phyloP scores from a whole-genome alignment of 2,888 invertebrate species.

The Oscheius sp. region DNA sequence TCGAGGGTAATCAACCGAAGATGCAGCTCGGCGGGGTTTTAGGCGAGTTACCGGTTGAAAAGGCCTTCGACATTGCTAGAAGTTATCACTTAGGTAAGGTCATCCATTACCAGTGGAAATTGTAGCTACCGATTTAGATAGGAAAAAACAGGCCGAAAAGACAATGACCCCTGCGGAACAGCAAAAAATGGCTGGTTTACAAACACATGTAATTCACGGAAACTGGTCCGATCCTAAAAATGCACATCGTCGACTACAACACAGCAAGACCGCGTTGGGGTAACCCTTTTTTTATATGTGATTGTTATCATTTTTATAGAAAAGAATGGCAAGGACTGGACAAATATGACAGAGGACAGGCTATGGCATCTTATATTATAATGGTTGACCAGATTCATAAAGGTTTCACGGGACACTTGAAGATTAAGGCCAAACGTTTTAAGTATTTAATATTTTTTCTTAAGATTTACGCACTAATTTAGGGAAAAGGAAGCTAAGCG shows the following conservation, averaged over 20 bases:
- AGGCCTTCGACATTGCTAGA: constrained; percentile 7
- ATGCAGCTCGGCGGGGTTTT: constrained; percentile 9
- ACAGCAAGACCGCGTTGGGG: neutral
- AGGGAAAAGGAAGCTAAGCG: neutral
- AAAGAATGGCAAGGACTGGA: neutral
- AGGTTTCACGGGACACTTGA: neutral
- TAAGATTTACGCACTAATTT: neutral
- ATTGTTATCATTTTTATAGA: neutral
- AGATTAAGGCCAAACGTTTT: neutral
- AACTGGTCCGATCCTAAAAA: constrained; percentile 2
- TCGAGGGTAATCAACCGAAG: neutral
- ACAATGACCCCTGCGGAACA: neutral
- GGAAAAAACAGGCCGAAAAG: neutral
- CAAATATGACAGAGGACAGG: neutral
- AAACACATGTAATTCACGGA: neutral
- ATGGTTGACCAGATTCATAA: constrained; percentile 22
- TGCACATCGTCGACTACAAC: neutral
- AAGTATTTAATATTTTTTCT: neutral
- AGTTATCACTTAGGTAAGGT: constrained; percentile 9
- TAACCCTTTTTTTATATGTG: neutral
- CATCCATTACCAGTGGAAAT: neutral
- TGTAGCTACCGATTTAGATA: neutral
- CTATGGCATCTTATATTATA: constrained; percentile 18
- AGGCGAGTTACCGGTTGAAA: constrained; percentile 6
- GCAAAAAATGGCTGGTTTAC: neutral